These are phyloP conservation scores for Chaetoderma sp. DNA, from an alignment of 2,888 invertebrate genomes.

Conservation along the genomic window DNA sequence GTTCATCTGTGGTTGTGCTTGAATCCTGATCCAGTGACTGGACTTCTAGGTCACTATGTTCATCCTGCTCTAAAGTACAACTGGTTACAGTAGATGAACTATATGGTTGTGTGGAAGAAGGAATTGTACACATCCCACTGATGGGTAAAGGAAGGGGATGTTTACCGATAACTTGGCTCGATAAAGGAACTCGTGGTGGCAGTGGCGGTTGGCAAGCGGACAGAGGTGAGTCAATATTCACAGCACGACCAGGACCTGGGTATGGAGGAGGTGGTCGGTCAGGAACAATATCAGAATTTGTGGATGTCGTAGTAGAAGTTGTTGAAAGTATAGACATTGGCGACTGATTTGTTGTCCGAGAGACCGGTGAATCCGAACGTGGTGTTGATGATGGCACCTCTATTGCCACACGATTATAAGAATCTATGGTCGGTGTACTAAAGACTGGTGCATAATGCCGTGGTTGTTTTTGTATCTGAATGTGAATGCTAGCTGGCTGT, in stretches of 20 bases:
- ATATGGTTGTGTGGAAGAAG: slow-evolving; percentile 2
- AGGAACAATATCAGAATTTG: slow-evolving; percentile 66
- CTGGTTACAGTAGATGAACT: slow-evolving; percentile 15
- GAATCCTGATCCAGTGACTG: slow-evolving; percentile 44
- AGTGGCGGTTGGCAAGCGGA: slow-evolving; percentile 40
- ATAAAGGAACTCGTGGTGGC: slow-evolving; percentile 54
- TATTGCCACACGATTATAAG: no score
- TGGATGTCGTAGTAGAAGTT: slow-evolving; percentile 66
- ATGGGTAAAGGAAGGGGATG: no score
- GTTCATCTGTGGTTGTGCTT: slow-evolving; percentile 40
- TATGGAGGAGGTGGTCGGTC: slow-evolving; percentile 67
- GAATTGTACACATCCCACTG: no score
- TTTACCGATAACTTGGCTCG: no score
- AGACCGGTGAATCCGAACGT: slow-evolving; percentile 65
- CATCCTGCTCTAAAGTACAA: slow-evolving; percentile 18
- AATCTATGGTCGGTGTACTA: no score
- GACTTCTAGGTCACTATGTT: slow-evolving; percentile 42
- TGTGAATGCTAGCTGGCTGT: slow-evolving; percentile 25
- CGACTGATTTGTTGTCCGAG: slow-evolving; percentile 64
- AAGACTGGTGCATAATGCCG: slow-evolving; percentile 25
- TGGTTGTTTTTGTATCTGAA: slow-evolving; percentile 20
- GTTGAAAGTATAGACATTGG: slow-evolving; percentile 67
- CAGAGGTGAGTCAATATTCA: slow-evolving; percentile 2
- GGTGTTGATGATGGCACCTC: slow-evolving; percentile 59
- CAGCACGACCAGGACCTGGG: slow-evolving; percentile 53